Conservation (phyloP, 2,797 vertebrate genomes). For the Anas bahamensis region DNA sequence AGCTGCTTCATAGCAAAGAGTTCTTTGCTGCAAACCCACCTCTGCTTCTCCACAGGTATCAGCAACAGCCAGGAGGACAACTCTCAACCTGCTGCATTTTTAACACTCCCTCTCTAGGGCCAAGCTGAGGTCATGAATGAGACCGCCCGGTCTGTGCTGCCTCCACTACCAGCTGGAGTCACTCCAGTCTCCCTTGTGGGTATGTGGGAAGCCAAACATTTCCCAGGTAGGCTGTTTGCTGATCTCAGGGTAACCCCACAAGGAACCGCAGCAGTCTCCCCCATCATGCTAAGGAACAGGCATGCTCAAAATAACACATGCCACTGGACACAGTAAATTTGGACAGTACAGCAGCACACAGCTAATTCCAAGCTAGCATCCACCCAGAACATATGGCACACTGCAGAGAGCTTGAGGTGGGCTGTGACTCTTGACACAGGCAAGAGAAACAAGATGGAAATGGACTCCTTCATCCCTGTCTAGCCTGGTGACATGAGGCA, state of each 20-base stretch:
- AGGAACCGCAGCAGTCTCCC: neutral
- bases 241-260: neutral
- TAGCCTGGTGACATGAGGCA: neutral
- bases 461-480: neutral
- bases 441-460: neutral
- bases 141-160: neutral
- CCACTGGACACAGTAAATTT: neutral
- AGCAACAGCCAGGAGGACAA: neutral
- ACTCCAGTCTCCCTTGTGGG: accelerated
- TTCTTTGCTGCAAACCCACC: neutral
- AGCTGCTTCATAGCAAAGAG: neutral
- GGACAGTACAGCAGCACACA: neutral
- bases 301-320: neutral
- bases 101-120: neutral
- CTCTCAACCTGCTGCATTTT: neutral
- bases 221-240: neutral
- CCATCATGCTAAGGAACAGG: neutral
- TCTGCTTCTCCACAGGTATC: neutral
- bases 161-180: neutral
- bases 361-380: neutral
- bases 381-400: accelerated
- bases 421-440: neutral
- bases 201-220: neutral
- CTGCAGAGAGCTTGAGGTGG: neutral
- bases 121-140: neutral